Conservation (phyloP, 2,113 vertebrate species). For the Crotalus viridis region DNA sequence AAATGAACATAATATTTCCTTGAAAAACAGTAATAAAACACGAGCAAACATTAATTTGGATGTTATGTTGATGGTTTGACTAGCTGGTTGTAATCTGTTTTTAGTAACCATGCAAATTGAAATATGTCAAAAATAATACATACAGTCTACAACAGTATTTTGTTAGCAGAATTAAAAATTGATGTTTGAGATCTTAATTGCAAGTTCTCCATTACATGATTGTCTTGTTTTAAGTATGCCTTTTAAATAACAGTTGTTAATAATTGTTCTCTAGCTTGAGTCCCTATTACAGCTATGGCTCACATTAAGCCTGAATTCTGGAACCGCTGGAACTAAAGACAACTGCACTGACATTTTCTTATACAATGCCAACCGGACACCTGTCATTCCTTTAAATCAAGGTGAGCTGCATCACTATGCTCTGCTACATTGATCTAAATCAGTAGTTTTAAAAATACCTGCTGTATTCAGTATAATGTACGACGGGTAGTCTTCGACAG, state of each 20-base stretch:
- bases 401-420: conserved; percentile 71
- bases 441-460: background rate
- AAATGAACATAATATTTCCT: background rate
- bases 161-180: background rate
- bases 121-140: background rate
- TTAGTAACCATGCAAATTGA: background rate
- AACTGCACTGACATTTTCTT: conserved; percentile 90
- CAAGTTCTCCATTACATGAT: background rate
- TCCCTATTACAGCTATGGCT: conserved; percentile 96
- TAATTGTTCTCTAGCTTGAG: conserved; percentile 80
- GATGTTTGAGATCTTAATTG: background rate
- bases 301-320: conserved; percentile 95
- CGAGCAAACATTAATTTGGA: background rate
- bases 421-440: background rate
- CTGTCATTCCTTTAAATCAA: conserved; percentile 95
- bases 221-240: background rate
- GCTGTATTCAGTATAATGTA: background rate
- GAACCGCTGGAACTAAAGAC: conserved; percentile 84
- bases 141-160: background rate
- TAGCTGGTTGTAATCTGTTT: background rate
- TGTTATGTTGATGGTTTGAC: background rate
- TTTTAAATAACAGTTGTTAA: background rate
- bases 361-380: conserved; percentile 92
- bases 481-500: background rate
- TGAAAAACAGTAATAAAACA: background rate